phyloP scores from a whole-genome alignment of 2,113 vertebrate genomes.

The Corythoichthys haematopterus region DNA sequence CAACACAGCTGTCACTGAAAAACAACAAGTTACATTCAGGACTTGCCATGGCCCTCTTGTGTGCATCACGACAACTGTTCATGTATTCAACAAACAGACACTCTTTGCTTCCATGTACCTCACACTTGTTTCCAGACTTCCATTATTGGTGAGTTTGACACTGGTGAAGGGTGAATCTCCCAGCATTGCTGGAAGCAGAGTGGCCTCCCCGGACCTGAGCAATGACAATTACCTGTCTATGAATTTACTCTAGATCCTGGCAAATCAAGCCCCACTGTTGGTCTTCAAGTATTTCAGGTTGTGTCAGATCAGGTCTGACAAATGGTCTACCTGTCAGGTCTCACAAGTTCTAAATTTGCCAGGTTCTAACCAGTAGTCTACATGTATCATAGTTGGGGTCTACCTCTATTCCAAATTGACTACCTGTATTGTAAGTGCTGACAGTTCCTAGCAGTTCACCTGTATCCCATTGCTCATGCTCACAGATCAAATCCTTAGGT shows the following conservation, averaged over 20 bases:
- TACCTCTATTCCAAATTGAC: not conserved
- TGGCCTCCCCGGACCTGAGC: slow-evolving; percentile 67
- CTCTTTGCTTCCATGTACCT: slow-evolving; percentile 44
- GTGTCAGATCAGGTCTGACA: not conserved
- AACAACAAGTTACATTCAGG: slow-evolving; percentile 24
- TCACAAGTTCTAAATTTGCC: slow-evolving; percentile 37
- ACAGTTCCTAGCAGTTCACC: not conserved
- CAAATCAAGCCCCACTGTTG: slow-evolving; percentile 67
- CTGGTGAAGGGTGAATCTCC: slow-evolving; percentile 70
- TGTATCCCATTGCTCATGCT: not conserved
- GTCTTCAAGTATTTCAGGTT: slow-evolving; percentile 67
- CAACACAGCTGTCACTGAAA: slow-evolving; percentile 74
- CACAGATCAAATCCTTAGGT: too few species aligned
- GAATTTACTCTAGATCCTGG: slow-evolving; percentile 59
- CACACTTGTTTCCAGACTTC: slow-evolving; percentile 53
- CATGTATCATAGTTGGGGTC: slow-evolving; percentile 62
- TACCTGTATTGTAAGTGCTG: not conserved
- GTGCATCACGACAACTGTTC: not conserved
- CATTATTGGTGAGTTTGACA: slow-evolving; percentile 53
- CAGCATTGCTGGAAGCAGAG: slow-evolving; percentile 27
- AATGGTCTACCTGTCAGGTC: slow-evolving; percentile 54
- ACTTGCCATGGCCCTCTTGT: not conserved
- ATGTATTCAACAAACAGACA: not conserved
- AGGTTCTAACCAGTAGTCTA: not conserved
- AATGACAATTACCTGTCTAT: not conserved